Evolutionary conservation across 2,797 vertebrate species (phyloP).

Genomic region (Gymnothorax reevesii): DNA sequence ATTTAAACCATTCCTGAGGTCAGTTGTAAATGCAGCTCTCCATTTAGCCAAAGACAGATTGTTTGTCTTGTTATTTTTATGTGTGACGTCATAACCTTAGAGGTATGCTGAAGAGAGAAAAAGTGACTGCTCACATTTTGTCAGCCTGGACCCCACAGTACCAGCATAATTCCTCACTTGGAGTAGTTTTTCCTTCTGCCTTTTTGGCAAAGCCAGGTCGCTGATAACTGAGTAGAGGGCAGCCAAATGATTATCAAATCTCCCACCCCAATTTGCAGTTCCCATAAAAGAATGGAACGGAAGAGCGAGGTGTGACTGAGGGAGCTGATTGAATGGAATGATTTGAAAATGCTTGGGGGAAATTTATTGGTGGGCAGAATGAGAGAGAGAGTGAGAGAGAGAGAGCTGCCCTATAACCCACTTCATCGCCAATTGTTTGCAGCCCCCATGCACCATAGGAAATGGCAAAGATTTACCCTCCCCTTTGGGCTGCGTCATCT

Average conservation of each 20-base stretch:
- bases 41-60: neutral
- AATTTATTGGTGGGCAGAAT: neutral
- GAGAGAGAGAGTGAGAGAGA: neutral
- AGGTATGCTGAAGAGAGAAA: neutral
- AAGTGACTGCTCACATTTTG: neutral
- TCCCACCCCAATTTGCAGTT: conserved; percentile 15
- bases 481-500: conserved; percentile 29
- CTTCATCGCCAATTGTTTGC: conserved; percentile 62
- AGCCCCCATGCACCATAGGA: conserved; percentile 54
- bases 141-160: neutral
- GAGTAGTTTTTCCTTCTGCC: neutral
- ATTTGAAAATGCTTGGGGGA: conserved; percentile 47
- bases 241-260: conserved; percentile 2
- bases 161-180: neutral
- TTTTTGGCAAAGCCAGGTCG: neutral
- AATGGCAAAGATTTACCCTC: conserved; percentile 62
- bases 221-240: neutral
- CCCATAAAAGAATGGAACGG: conserved; percentile 15
- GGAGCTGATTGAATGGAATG: conserved; percentile 59
- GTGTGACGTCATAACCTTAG: neutral
- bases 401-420: neutral
- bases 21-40: conserved; percentile 2
- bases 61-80: neutral
- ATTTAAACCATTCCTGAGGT: conserved; percentile 3
- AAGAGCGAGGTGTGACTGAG: conserved; percentile 33